Conservation (phyloP, 2,113 vertebrate genomes). For the Erpornis zantholeuca region DNA sequence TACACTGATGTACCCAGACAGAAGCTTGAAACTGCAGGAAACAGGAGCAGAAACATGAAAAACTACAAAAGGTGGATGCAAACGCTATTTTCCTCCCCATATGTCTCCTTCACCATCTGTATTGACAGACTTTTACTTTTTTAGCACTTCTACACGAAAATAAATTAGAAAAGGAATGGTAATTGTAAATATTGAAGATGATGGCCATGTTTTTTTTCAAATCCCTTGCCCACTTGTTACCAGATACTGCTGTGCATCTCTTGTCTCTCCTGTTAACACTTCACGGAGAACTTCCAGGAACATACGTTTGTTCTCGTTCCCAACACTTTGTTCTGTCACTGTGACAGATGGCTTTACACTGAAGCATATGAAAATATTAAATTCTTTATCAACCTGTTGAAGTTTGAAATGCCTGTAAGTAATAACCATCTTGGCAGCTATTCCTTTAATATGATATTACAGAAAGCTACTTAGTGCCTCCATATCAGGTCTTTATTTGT, state of each 20-base stretch:
- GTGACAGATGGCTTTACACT: slow-evolving; percentile 73
- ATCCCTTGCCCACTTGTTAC: slow-evolving; percentile 2
- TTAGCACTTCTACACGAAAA: neutral
- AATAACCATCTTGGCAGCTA: neutral
- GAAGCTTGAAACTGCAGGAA: neutral
- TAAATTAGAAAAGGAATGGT: slow-evolving; percentile 18
- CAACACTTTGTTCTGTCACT: slow-evolving; percentile 61
- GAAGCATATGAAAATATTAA: slow-evolving; percentile 76
- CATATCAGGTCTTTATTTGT: neutral
- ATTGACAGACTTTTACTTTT: slow-evolving; percentile 24
- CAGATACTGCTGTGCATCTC: neutral
- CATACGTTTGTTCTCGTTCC: slow-evolving; percentile 64
- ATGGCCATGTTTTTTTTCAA: neutral
- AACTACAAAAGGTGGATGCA: neutral
- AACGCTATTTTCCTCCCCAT: neutral
- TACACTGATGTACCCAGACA: neutral
- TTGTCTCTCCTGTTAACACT: slow-evolving; percentile 34
- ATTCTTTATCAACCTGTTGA: slow-evolving; percentile 62
- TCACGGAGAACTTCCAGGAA: slow-evolving; percentile 54
- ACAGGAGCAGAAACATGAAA: neutral
- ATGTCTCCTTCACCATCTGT: slow-evolving; percentile 39
- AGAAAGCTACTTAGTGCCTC: neutral
- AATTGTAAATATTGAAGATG: slow-evolving; percentile 1
- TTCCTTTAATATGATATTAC: neutral
- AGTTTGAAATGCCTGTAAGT: slow-evolving; percentile 37